Evolutionary conservation across 1,140 invertebrate genomes (phyloP).

Genomic region (Matsumurasca onukii): DNA sequence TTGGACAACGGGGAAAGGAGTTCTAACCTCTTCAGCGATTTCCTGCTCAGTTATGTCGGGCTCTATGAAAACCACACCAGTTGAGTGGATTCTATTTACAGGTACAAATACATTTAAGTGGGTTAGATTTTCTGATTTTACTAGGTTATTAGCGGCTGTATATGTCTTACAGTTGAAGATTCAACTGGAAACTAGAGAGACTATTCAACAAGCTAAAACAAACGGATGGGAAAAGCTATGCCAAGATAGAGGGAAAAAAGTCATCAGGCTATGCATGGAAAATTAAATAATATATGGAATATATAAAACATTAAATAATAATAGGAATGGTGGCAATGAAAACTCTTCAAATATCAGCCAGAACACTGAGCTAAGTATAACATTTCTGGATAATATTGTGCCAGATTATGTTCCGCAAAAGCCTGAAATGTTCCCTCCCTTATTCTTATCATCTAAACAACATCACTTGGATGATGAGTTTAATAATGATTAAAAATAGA

Average conservation of each 20-base stretch:
- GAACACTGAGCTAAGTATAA: too few species aligned
- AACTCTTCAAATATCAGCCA: too few species aligned
- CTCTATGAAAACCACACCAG: not conserved
- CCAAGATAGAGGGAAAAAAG: not conserved
- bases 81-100: not conserved
- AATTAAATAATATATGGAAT: too few species aligned
- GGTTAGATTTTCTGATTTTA: not conserved
- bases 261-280: not conserved
- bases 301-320: not conserved
- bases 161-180: not conserved
- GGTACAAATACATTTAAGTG: not conserved
- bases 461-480: too few species aligned
- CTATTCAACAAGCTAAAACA: not conserved
- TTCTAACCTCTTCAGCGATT: not conserved
- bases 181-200: not conserved
- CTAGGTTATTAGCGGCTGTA: not conserved
- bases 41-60: not conserved
- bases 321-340: not conserved
- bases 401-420: conserved; percentile 1
- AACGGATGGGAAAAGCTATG: conserved; percentile 2
- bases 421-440: not conserved
- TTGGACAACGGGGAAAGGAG: not conserved
- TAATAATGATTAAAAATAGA: conserved; percentile 9
- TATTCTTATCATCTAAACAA: too few species aligned
- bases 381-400: too few species aligned